Conservation (phyloP, 2,113 vertebrate species). For the Anhinga anhinga region DNA sequence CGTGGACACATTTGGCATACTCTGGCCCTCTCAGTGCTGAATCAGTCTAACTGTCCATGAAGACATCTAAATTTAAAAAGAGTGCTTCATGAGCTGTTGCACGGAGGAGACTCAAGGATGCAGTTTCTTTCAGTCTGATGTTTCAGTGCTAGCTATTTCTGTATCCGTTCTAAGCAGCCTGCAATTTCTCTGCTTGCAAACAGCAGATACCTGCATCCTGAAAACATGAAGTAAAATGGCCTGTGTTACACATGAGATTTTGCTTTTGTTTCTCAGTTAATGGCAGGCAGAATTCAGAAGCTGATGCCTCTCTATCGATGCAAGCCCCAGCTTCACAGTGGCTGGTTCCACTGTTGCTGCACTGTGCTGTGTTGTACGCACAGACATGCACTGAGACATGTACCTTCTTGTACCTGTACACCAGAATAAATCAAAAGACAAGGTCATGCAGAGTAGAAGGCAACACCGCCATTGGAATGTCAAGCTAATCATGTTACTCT, state of each 20-base stretch:
- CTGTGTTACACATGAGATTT: background rate
- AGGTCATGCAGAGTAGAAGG: background rate
- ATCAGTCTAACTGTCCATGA: background rate
- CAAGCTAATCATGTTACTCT: background rate
- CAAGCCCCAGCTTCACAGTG: background rate
- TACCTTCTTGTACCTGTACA: background rate
- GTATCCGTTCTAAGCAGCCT: background rate
- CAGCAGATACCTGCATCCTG: background rate
- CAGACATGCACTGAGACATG: rapidly evolving
- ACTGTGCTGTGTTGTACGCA: background rate
- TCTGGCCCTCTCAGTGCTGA: background rate
- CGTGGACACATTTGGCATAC: rapidly evolving
- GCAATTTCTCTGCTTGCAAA: rapidly evolving
- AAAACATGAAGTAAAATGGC: background rate
- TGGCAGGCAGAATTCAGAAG: background rate
- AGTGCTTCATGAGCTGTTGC: background rate
- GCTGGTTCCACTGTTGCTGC: background rate
- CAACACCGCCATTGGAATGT: rapidly evolving
- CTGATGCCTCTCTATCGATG: rapidly evolving
- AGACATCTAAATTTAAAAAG: background rate
- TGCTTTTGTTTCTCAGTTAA: background rate
- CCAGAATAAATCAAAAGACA: background rate
- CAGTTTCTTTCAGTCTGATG: background rate
- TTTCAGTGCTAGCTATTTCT: background rate
- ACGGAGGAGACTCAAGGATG: background rate